These are phyloP conservation scores for Hyposmocoma kahamanoa DNA, from an alignment of 1,140 invertebrate species.

Conservation along the genomic window DNA sequence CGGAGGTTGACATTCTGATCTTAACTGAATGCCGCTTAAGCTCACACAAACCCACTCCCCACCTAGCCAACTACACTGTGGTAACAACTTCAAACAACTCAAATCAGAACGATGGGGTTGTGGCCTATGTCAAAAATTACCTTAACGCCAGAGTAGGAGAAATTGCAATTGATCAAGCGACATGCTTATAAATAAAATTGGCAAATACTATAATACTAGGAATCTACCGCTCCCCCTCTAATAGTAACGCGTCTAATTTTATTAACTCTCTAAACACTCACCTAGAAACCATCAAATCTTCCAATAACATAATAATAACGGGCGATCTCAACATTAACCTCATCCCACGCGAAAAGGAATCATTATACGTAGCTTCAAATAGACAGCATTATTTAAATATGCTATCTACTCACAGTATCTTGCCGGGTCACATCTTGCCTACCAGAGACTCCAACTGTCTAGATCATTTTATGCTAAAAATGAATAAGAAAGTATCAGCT, in stretches of 20 bases:
- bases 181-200: not conserved
- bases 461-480: constrained; percentile 5
- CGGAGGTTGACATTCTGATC: constrained; percentile 1
- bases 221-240: constrained; percentile 2
- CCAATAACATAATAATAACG: constrained; percentile 1
- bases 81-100: not conserved
- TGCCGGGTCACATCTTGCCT: constrained; percentile 5
- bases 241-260: constrained; percentile 1
- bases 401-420: constrained; percentile 1
- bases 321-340: constrained; percentile 7
- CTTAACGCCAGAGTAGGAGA: not conserved
- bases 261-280: not conserved
- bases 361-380: not conserved
- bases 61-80: not conserved
- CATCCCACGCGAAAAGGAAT: not conserved
- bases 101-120: constrained; percentile 4
- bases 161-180: not conserved
- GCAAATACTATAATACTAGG: not conserved
- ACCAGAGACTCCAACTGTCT: constrained; percentile 2
- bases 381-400: constrained; percentile 6
- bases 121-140: not conserved
- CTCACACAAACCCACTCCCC: not conserved
- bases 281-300: not conserved
- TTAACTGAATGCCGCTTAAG: constrained; percentile 4
- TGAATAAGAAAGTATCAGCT: not conserved